phyloP scores from a whole-genome alignment of 2,797 vertebrate species.

The Thripadectes ignobilis region DNA sequence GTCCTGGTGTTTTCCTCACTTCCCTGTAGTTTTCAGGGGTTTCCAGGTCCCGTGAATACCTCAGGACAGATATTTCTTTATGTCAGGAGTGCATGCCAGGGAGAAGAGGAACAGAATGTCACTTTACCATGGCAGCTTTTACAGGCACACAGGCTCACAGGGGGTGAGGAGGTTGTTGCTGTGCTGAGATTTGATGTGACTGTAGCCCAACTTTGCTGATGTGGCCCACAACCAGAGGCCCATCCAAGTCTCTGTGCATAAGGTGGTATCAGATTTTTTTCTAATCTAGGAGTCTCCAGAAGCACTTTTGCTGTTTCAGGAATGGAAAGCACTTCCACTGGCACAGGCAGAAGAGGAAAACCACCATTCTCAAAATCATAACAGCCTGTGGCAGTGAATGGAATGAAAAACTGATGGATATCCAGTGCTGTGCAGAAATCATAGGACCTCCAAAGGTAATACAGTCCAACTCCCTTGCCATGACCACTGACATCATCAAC shows the following conservation, averaged over 20 bases:
- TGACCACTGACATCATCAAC: background rate
- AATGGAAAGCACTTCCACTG: background rate
- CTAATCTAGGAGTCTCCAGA: background rate
- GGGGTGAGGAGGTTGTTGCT: background rate
- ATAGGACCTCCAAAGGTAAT: background rate
- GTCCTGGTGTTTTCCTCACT: background rate
- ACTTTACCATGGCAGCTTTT: background rate
- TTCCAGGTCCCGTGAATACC: background rate
- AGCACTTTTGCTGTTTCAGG: background rate
- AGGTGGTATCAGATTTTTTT: background rate
- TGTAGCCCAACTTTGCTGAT: background rate
- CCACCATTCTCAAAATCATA: background rate
- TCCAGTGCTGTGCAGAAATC: background rate
- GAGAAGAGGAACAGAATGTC: background rate
- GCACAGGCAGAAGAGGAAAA: background rate
- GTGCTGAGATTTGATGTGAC: background rate
- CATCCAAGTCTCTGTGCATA: background rate
- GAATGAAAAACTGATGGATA: background rate
- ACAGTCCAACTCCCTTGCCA: fast-evolving
- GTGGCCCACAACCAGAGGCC: fast-evolving
- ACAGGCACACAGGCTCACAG: background rate
- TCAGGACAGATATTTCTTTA: background rate
- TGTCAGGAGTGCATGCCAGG: background rate
- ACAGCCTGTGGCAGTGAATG: fast-evolving
- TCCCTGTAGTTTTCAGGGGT: background rate